Percentiles rank a stretch among this genome's conserved stretches.
These are phyloP conservation scores for Fregata magnificens DNA, from an alignment of 2,113 vertebrate genomes.

Conservation along the genomic window DNA sequence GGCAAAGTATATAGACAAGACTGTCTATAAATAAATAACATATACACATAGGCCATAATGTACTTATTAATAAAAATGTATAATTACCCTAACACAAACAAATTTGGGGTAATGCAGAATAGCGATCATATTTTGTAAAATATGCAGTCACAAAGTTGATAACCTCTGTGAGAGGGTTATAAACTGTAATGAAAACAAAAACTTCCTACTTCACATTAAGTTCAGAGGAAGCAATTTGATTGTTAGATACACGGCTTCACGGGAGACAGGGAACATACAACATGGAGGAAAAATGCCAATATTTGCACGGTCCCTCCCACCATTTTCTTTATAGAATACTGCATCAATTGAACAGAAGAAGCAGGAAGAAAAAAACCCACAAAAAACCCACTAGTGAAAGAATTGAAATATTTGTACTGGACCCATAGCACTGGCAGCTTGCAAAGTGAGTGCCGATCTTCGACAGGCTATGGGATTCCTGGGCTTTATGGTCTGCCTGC, in stretches of 20 bases:
- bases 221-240: not conserved
- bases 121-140: not conserved
- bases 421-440: not conserved
- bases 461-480: not conserved
- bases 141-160: too few relatives aligned
- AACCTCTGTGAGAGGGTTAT: not conserved
- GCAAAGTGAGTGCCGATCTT: fast-evolving
- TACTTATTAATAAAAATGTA: not conserved
- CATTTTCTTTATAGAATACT: fast-evolving
- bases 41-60: not conserved
- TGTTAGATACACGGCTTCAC: fast-evolving
- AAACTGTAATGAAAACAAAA: not conserved
- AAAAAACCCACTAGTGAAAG: fast-evolving
- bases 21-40: not conserved
- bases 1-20: not conserved
- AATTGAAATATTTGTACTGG: not conserved
- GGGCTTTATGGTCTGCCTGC: not conserved
- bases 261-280: fast-evolving
- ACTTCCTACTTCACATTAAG: not conserved
- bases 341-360: not conserved
- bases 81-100: not conserved
- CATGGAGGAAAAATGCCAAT: fast-evolving
- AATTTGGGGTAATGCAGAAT: not conserved
- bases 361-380: not conserved
- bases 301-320: fast-evolving